phyloP scores from a whole-genome alignment of 2,888 invertebrate genomes.

The Acholoe squamosa region DNA sequence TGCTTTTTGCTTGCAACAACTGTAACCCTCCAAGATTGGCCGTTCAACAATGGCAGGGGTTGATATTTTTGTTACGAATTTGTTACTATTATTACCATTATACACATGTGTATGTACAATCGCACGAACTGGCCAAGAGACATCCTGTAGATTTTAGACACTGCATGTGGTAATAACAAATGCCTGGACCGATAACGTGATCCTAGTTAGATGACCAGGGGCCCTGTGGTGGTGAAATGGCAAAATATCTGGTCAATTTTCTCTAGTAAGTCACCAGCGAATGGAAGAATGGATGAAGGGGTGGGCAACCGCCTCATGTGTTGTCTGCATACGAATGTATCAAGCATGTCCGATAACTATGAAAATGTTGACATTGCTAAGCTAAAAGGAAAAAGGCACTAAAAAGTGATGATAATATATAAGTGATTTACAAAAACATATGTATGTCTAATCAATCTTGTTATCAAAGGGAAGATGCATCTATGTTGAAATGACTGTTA shows the following conservation, averaged over 20 bases:
- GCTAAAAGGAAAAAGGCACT: neutral
- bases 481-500: conserved; percentile 18
- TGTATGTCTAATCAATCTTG: neutral
- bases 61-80: conserved; percentile 1
- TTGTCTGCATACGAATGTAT: neutral
- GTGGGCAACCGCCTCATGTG: neutral
- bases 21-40: conserved; percentile 2
- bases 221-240: neutral
- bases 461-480: neutral
- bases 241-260: neutral
- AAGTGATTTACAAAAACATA: neutral
- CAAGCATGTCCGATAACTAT: neutral
- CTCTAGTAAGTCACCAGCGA: conserved; percentile 20
- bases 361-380: conserved; percentile 7
- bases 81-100: neutral
- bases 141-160: no score
- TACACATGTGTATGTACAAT: no score
- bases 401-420: neutral
- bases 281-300: neutral
- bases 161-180: neutral
- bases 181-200: neutral
- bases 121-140: no score
- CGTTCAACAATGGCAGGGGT: neutral
- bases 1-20: conserved; percentile 1
- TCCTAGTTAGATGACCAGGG: neutral